Percentiles rank a stretch among this genome's conserved stretches.
Conservation (phyloP, 2,113 vertebrate species). For the Pyxicephalus adspersus region DNA sequence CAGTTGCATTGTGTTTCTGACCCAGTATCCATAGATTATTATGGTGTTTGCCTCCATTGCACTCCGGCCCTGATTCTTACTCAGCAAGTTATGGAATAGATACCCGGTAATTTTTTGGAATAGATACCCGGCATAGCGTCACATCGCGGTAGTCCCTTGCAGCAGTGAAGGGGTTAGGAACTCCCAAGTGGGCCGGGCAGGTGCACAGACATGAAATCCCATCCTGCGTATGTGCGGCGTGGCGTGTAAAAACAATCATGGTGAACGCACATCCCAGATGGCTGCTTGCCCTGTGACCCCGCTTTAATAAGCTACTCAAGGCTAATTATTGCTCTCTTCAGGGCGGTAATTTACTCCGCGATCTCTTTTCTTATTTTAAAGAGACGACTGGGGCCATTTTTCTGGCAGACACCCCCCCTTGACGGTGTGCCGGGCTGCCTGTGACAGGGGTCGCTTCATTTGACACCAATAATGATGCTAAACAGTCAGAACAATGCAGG, state of each 20-base stretch:
- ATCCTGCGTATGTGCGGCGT: slow-evolving; percentile 63
- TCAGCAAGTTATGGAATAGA: too few relatives aligned
- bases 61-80: too few relatives aligned
- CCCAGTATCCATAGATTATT: too few relatives aligned
- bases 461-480: slow-evolving; percentile 57
- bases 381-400: slow-evolving; percentile 23
- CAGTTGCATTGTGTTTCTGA: background rate
- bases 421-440: slow-evolving; percentile 13
- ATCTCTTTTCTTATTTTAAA: slow-evolving; percentile 70
- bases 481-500: slow-evolving; percentile 27
- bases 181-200: slow-evolving; percentile 61
- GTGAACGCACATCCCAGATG: slow-evolving; percentile 82
- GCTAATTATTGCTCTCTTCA: slow-evolving; percentile 83
- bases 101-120: too few relatives aligned
- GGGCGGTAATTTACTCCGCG: slow-evolving; percentile 83
- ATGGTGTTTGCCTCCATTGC: too few relatives aligned
- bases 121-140: slow-evolving; percentile 40
- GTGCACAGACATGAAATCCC: slow-evolving; percentile 75
- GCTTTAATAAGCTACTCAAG: slow-evolving; percentile 86
- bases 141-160: background rate
- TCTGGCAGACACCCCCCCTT: slow-evolving; percentile 21
- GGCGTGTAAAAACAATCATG: slow-evolving; percentile 80
- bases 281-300: slow-evolving; percentile 84
- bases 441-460: slow-evolving; percentile 50
- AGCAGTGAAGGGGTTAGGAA: slow-evolving; percentile 46